Conservation (phyloP, 1,140 invertebrate genomes). For the Heliconius himera region DNA sequence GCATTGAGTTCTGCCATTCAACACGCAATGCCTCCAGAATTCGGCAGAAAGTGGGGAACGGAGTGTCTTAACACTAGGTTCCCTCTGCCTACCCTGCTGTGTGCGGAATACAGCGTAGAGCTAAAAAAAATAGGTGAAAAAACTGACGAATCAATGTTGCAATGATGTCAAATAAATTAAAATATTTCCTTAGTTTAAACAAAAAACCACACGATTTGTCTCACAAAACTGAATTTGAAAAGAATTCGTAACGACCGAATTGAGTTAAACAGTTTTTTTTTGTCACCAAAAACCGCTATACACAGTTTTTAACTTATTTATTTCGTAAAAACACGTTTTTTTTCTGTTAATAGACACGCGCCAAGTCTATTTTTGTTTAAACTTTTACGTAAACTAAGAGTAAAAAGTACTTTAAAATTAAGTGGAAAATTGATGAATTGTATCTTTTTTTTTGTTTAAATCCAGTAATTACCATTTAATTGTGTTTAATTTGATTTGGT, state of each 20-base stretch:
- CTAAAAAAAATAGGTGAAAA: too few relatives aligned
- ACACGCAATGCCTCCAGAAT: too few relatives aligned
- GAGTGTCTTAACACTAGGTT: too few relatives aligned
- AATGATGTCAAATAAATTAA: neutral
- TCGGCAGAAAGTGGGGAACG: too few relatives aligned
- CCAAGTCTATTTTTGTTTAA: neutral
- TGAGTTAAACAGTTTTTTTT: constrained; percentile 6
- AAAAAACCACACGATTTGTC: neutral
- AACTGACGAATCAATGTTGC: neutral
- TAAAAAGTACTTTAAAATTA: neutral
- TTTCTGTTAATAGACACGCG: neutral
- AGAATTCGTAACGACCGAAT: constrained; percentile 6
- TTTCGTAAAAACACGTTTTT: neutral
- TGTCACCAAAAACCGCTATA: constrained; percentile 7
- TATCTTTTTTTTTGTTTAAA: neutral
- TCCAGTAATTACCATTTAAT: constrained; percentile 8
- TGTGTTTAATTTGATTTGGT: constrained; percentile 7
- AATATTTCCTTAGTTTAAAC: neutral
- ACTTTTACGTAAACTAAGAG: neutral
- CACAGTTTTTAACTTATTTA: constrained; percentile 1
- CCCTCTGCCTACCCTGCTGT: too few relatives aligned
- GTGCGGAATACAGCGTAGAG: too few relatives aligned
- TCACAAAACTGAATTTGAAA: constrained; percentile 11
- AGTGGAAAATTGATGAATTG: constrained; percentile 6
- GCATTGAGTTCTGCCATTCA: too few relatives aligned